Conservation (phyloP, 2,797 vertebrate genomes). For the Pygocentrus nattereri region DNA sequence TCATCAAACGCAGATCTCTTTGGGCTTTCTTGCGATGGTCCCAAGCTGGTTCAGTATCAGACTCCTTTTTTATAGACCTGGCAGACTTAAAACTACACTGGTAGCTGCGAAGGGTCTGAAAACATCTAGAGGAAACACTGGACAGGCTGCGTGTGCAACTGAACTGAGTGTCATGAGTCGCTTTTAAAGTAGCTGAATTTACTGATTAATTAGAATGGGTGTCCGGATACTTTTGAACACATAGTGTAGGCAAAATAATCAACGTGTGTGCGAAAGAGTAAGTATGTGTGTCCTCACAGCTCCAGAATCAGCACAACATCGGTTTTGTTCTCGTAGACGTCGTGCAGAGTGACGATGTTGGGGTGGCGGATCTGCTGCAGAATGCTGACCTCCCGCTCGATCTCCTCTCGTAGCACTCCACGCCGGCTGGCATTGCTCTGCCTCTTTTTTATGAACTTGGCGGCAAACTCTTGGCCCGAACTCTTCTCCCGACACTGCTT, state of each 20-base stretch:
- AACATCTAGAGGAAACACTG: too few relatives aligned
- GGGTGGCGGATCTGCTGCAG: constrained; percentile 89
- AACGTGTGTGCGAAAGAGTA: not conserved
- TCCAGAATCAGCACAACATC: constrained; percentile 96
- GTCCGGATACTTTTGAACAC: not conserved
- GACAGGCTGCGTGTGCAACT: too few relatives aligned
- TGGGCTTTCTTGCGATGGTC: too few relatives aligned
- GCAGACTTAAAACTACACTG: too few relatives aligned
- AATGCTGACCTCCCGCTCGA: constrained; percentile 92
- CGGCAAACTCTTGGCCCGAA: constrained; percentile 84
- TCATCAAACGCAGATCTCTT: too few relatives aligned
- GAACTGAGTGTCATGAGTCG: too few relatives aligned
- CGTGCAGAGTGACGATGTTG: constrained; percentile 90
- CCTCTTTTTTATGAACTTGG: constrained; percentile 97
- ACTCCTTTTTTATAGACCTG: too few relatives aligned
- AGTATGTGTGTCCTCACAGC: constrained; percentile 84
- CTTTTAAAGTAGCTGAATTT: too few relatives aligned
- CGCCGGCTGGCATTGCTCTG: constrained; percentile 88
- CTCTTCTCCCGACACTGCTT: constrained; percentile 88
- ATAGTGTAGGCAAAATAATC: not conserved
- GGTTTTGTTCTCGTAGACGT: constrained; percentile 93
- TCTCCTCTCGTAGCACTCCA: constrained; percentile 89
- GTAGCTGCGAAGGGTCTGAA: too few relatives aligned
- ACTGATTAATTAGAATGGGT: too few relatives aligned
- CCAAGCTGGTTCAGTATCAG: too few relatives aligned